phyloP scores from a whole-genome alignment of 2,888 invertebrate genomes.

The Elegia similella region DNA sequence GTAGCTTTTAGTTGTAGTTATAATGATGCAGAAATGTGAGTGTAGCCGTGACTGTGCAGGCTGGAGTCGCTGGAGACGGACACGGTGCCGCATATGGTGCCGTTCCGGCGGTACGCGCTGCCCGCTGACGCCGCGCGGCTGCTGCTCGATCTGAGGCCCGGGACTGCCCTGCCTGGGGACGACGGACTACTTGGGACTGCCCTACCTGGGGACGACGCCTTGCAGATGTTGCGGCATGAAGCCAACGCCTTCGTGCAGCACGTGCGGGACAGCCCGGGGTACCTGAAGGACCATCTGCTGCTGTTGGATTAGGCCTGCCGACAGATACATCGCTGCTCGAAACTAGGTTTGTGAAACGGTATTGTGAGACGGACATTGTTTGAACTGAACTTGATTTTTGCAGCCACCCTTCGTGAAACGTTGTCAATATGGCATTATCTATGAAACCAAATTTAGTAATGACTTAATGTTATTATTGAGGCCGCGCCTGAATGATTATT shows the following conservation, averaged over 20 bases:
- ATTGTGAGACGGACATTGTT: no score
- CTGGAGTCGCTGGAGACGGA: constrained; percentile 42
- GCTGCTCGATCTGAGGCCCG: constrained; percentile 35
- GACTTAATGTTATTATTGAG: no score
- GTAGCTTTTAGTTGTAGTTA: background rate
- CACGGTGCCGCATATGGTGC: constrained; percentile 43
- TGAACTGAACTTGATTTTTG: no score
- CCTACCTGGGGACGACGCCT: constrained; percentile 21
- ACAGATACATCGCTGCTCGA: no score
- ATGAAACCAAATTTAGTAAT: no score
- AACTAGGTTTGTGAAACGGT: no score
- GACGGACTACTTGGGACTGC: constrained; percentile 39
- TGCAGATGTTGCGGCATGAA: constrained; percentile 20
- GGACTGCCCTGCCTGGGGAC: constrained; percentile 36
- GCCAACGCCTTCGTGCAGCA: constrained; percentile 29
- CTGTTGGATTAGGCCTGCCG: constrained; percentile 25
- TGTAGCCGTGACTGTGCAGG: constrained; percentile 29
- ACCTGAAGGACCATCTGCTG: constrained; percentile 50
- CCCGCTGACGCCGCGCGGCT: constrained; percentile 45
- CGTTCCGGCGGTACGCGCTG: constrained; percentile 61
- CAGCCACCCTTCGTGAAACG: no score
- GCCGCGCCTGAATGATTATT: no score
- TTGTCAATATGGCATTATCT: no score
- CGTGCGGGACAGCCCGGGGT: constrained; percentile 41
- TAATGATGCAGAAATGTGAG: no score